Conservation (phyloP, 2,888 invertebrate species). For the Tipula lateralis region DNA sequence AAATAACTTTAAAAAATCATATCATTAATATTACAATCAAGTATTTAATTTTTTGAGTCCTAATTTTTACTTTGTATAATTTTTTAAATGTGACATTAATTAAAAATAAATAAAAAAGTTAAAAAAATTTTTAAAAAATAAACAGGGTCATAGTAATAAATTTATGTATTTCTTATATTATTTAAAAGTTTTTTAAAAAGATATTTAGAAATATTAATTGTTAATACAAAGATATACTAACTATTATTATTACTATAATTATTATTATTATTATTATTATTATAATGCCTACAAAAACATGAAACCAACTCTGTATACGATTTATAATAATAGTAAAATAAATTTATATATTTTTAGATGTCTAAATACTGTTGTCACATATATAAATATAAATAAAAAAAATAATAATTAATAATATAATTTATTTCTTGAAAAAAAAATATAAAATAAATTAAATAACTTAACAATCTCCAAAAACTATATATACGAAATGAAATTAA, state of each 20-base stretch:
- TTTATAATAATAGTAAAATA: slow-evolving; percentile 27
- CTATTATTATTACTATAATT: not conserved
- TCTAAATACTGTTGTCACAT: slow-evolving; percentile 26
- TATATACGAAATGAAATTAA: slow-evolving; percentile 31
- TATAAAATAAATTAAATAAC: not conserved
- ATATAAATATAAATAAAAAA: not conserved
- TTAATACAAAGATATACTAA: slow-evolving; percentile 26
- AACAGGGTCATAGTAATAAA: slow-evolving; percentile 19
- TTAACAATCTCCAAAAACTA: not conserved
- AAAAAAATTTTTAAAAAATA: too few relatives aligned
- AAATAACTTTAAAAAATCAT: not conserved
- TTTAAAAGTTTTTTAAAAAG: not conserved
- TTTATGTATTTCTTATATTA: not conserved
- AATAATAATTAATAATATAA: not conserved
- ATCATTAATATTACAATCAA: slow-evolving; percentile 24
- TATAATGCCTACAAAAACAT: slow-evolving; percentile 28
- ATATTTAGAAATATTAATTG: slow-evolving; percentile 20
- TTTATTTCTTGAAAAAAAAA: not conserved
- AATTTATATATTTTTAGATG: slow-evolving; percentile 27
- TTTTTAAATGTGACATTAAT: not conserved
- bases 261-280: slow-evolving; percentile 12
- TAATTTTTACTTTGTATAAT: not conserved
- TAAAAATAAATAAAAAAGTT: not conserved
- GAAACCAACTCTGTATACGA: slow-evolving; percentile 25
- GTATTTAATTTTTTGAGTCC: not conserved